Evolutionary conservation across 2,113 vertebrate genomes (phyloP).

Genomic region (Gallinago jamesoni): DNA sequence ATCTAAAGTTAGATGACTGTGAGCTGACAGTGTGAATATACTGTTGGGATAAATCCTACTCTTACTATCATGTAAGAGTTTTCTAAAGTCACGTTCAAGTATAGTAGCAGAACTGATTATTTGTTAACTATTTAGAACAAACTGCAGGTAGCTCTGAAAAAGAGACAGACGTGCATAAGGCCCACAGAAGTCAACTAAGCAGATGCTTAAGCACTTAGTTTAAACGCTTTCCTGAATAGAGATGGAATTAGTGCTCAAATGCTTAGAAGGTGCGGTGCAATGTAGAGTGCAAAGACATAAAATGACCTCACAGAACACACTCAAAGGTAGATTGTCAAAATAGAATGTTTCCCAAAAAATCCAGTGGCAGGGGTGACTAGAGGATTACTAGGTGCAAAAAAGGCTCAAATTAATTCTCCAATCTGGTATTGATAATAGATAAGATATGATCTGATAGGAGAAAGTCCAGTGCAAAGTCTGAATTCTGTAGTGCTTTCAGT

Average conservation of each 20-base stretch:
- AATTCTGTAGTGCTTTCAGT: background rate
- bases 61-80: background rate
- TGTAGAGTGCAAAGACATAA: background rate
- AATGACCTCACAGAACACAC: background rate
- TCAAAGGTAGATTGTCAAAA: background rate
- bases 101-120: background rate
- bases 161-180: background rate
- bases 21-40: background rate
- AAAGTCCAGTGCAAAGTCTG: background rate
- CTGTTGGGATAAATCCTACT: background rate
- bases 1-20: background rate
- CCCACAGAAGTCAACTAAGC: background rate
- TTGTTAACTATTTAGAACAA: background rate
- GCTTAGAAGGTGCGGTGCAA: background rate
- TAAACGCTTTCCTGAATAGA: background rate
- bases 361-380: background rate
- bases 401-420: background rate
- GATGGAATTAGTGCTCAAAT: background rate
- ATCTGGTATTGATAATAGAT: background rate
- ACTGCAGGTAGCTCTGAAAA: background rate
- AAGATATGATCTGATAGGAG: background rate
- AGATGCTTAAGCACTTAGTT: background rate
- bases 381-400: background rate
- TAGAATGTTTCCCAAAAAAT: background rate
- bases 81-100: background rate